These are phyloP conservation scores for Panthera leo DNA, from an alignment of 2,113 vertebrate species.

Conservation along the genomic window DNA sequence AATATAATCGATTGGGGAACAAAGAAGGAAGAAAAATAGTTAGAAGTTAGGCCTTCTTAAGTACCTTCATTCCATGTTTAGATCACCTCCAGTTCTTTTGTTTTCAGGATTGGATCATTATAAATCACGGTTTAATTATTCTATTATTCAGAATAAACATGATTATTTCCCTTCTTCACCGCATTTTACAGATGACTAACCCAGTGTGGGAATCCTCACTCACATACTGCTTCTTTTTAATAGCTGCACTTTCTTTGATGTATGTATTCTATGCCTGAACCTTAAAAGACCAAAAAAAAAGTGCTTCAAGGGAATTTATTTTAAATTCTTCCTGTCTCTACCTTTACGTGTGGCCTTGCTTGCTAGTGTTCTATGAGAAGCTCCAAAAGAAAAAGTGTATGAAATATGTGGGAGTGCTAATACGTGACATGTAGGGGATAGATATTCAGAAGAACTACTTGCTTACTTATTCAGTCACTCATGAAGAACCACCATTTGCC, in stretches of 20 bases:
- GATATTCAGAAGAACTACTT: not conserved
- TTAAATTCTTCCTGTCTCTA: not conserved
- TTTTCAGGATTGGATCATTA: constrained; percentile 19
- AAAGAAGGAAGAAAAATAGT: not conserved
- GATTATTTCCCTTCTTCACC: not conserved
- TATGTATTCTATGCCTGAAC: not conserved
- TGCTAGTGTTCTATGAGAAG: not conserved
- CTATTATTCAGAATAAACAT: not conserved
- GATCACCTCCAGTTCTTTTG: not conserved
- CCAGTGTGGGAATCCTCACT: not conserved
- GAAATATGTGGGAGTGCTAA: not conserved
- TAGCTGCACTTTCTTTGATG: not conserved
- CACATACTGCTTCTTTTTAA: not conserved
- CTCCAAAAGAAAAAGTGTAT: not conserved
- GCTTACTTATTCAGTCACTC: not conserved
- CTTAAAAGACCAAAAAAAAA: not conserved
- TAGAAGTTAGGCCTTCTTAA: not conserved
- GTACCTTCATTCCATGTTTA: not conserved
- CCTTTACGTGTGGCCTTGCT: not conserved
- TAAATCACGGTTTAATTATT: constrained; percentile 25
- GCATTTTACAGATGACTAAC: not conserved
- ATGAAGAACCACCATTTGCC: not conserved
- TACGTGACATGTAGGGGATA: not conserved
- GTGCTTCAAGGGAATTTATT: not conserved
- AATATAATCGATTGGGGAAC: not conserved